Evolutionary conservation across 2,113 vertebrate species (phyloP).

Genomic region (Helogale parvula): DNA sequence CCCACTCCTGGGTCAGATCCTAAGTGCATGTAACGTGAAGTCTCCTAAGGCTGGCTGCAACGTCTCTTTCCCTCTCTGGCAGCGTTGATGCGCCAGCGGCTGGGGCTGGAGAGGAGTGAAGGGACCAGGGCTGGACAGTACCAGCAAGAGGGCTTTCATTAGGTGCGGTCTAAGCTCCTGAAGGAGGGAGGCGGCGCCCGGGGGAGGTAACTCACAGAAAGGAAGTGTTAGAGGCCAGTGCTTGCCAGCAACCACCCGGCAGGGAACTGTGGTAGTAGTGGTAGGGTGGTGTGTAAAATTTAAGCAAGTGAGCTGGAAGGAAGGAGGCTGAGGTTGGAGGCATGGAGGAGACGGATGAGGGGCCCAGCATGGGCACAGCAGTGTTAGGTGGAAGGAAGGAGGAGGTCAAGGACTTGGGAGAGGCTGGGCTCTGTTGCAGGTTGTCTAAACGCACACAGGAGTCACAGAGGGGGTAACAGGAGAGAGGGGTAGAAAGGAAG

Average conservation of each 20-base stretch:
- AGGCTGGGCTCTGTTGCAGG: not conserved
- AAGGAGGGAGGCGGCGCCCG: not conserved
- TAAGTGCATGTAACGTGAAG: not conserved
- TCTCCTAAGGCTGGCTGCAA: not conserved
- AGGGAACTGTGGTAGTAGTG: accelerated
- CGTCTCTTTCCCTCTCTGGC: not conserved
- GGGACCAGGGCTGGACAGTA: not conserved
- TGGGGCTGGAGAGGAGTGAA: not conserved
- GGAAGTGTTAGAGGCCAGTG: not conserved
- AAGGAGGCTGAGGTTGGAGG: not conserved
- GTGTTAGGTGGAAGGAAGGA: not conserved
- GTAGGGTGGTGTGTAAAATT: accelerated
- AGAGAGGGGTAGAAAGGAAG: not conserved
- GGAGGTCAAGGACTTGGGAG: not conserved
- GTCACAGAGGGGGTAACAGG: not conserved
- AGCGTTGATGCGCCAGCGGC: not conserved
- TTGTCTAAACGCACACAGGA: not conserved
- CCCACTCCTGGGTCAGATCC: not conserved
- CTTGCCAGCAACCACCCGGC: too few relatives aligned
- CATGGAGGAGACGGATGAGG: not conserved
- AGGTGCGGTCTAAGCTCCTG: not conserved
- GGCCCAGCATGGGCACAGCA: too few relatives aligned
- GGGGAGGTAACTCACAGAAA: not conserved
- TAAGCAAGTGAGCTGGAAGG: not conserved
- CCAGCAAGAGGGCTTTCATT: not conserved